Base-by-base conservation (phyloP, 2,797 vertebrate species). In the Oryzias sinensis region DNA sequence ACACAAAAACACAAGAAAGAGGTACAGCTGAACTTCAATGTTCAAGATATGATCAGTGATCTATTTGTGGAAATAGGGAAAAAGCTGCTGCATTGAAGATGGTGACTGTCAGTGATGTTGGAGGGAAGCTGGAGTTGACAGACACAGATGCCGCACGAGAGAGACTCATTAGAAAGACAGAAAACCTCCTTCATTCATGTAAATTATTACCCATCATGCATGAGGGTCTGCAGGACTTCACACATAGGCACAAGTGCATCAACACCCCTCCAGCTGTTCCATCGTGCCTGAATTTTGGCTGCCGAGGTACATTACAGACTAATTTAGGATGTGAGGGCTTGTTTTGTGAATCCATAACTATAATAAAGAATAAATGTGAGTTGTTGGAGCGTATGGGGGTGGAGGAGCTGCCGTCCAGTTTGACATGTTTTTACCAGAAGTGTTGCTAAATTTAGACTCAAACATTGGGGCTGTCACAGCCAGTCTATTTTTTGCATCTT, bases 201-300 rank as follows among this genome's bases (percentile, higher is more conserved):
- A 37, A 37, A 37, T 37, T 37, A 37, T 37, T 37, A 9, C 33
- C 33, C 33, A 37, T 37, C 33, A 37, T 37, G 33, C 44, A 46
- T 22, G 18, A 46, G 6, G 9, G 18, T 45, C n/a, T 46, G n/a
- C 44, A 46, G 18, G 18, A 22, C 13, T n/a, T 46, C 44, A 22
- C n/a, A 46, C 44, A 14, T 11, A 13, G 43, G 7, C 9, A 5
- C n/a, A 46, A 20, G 44, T 22, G 18, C 44, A 46, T 22, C 17
- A 46, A 22, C n/a, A 20, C 18, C 18, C 20, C n/a, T 13, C n/a
- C 18, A 20, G 72, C 77, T 86, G 81, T 75, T 83, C 74, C 69
- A 70, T 50, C 53, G 82, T 89, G 87, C 84, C 88, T 86, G 81
- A 86, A 88, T 89, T 84, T 79, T 76, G 85, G 83, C 53, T 62